Conservation (phyloP, 2,888 invertebrate species). For the Calephelis perditalis region DNA sequence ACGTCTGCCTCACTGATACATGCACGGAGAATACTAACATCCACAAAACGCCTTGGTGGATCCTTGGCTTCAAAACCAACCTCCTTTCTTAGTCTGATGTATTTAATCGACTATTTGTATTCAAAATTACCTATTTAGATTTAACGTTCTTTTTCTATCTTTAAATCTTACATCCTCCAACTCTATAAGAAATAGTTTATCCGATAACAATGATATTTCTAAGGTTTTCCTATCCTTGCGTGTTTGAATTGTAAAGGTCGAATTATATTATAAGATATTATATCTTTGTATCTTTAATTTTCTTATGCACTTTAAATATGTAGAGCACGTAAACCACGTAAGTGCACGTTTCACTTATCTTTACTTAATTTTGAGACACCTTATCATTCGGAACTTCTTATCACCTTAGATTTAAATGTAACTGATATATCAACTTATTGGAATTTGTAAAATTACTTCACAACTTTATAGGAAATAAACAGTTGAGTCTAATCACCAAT, state of each 20-base stretch:
- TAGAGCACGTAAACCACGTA: not conserved
- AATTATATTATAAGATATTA: not conserved
- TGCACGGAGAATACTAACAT: conserved; percentile 72
- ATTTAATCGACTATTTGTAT: conserved; percentile 44
- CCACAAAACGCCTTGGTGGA: conserved; percentile 70
- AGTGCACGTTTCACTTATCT: not conserved
- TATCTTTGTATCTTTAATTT: not conserved
- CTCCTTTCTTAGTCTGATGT: conserved; percentile 72
- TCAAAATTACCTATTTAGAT: conserved; percentile 27
- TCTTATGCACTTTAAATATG: not conserved
- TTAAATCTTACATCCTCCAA: not conserved
- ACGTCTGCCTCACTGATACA: conserved; percentile 58
- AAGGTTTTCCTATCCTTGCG: not conserved
- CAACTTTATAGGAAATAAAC: not conserved
- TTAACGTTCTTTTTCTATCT: conserved; percentile 14
- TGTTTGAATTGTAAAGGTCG: not conserved
- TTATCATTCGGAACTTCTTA: not conserved
- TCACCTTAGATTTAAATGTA: not conserved
- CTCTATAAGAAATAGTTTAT: not conserved
- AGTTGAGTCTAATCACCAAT: not conserved
- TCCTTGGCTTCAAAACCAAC: conserved; percentile 78
- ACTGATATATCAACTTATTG: not conserved
- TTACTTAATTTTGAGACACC: not conserved
- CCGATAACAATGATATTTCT: not conserved
- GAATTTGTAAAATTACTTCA: not conserved